Evolutionary conservation across 2,113 vertebrate genomes (phyloP).

Genomic region (Lota lota): DNA sequence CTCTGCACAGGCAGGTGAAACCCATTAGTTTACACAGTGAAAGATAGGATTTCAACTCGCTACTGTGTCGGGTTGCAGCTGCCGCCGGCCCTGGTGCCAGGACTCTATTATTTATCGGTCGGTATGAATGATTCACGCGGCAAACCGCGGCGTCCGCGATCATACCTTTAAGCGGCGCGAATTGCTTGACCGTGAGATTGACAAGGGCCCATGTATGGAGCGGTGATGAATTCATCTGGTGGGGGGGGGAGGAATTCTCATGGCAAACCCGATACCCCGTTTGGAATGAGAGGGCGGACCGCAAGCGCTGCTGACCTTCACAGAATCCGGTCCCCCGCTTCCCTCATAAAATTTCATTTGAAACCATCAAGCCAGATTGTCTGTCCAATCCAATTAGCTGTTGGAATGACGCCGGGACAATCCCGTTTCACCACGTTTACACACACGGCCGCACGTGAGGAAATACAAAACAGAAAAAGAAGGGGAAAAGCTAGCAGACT

Average conservation of each 20-base stretch:
- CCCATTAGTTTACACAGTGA: constrained; percentile 66
- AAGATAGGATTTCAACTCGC: constrained; percentile 66
- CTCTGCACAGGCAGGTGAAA: constrained; percentile 62
- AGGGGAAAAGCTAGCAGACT: background rate
- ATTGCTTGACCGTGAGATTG: constrained; percentile 36
- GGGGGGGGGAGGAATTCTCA: constrained; percentile 12
- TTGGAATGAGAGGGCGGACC: background rate
- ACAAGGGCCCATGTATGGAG: background rate
- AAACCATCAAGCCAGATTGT: background rate
- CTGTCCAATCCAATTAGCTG: background rate
- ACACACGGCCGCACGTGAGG: too few species aligned
- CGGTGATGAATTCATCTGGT: constrained; percentile 37
- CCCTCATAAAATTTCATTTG: background rate
- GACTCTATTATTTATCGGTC: constrained; percentile 71
- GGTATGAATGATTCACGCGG: constrained; percentile 70
- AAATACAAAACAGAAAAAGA: background rate
- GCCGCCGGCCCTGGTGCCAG: constrained; percentile 51
- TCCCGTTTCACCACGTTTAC: background rate
- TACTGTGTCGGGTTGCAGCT: constrained; percentile 66
- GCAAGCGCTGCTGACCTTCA: background rate
- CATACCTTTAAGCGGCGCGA: constrained; percentile 46
- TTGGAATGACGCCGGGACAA: background rate
- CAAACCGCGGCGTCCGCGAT: constrained; percentile 43
- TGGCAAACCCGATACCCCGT: background rate
- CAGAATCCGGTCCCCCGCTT: background rate